Conservation (phyloP, 2,888 invertebrate species). For the Epinotia brunnichana region DNA sequence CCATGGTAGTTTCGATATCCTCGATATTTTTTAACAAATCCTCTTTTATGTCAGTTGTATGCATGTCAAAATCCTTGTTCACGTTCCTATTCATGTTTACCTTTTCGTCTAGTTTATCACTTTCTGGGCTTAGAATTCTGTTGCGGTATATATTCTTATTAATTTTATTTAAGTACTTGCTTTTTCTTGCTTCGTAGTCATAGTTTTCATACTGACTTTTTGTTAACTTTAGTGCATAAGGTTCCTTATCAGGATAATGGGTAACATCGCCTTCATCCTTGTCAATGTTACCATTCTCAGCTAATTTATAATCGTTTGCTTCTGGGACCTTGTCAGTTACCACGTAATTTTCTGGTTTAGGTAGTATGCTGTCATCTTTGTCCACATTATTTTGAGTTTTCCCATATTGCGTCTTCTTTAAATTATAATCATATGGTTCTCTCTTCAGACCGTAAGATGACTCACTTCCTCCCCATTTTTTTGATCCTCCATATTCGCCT, state of each 20-base stretch:
- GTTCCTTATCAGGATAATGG: conserved; percentile 29
- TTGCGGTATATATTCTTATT: conserved; percentile 4
- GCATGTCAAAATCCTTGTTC: not conserved
- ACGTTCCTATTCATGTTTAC: not conserved
- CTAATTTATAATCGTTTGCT: not conserved
- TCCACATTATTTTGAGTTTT: conserved; percentile 51
- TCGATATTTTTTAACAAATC: not conserved
- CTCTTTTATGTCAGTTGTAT: not conserved
- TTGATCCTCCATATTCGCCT: conserved; percentile 52
- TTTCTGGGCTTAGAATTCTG: conserved; percentile 17
- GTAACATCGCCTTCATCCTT: not conserved
- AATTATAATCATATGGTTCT: conserved; percentile 42
- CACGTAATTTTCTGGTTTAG: conserved; percentile 28
- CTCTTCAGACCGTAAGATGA: conserved; percentile 49
- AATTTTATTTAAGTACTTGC: conserved; percentile 14
- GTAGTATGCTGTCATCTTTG: conserved; percentile 40
- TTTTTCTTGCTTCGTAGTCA: conserved; percentile 32
- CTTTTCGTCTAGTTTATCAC: conserved; percentile 25
- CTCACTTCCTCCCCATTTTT: conserved; percentile 54
- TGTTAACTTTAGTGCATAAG: conserved; percentile 41
- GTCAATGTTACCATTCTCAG: not conserved
- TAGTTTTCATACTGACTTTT: conserved; percentile 52
- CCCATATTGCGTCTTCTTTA: conserved; percentile 51
- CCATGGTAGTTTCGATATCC: not conserved
- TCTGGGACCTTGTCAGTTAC: conserved; percentile 22